These are phyloP conservation scores for Macrocentrus cingulum DNA, from an alignment of 1,140 invertebrate genomes.

Conservation along the genomic window DNA sequence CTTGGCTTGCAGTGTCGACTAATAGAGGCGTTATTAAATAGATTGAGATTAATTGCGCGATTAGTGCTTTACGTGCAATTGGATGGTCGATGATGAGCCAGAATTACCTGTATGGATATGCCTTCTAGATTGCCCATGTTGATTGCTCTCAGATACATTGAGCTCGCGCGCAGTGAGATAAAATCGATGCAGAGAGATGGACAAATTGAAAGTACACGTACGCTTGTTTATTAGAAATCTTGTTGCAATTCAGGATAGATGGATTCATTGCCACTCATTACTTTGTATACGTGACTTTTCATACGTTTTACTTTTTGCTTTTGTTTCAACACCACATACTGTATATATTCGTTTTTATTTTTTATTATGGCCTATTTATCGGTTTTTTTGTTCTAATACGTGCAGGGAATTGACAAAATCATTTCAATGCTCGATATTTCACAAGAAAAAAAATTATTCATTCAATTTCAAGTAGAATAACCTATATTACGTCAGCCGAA, in stretches of 20 bases:
- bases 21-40: constrained; percentile 57
- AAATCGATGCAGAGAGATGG: constrained; percentile 8
- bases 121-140: constrained; percentile 4
- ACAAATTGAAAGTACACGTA: constrained; percentile 28
- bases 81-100: constrained; percentile 32
- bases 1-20: constrained; percentile 19
- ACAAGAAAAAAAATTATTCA: too few species aligned
- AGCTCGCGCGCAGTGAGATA: constrained; percentile 9
- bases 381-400: too few species aligned
- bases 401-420: too few species aligned
- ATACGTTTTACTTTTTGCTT: too few species aligned
- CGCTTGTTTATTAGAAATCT: constrained; percentile 26
- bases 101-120: background rate
- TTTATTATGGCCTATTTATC: too few species aligned
- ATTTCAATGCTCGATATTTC: too few species aligned
- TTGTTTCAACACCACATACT: too few species aligned
- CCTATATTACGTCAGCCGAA: too few species aligned
- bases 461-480: too few species aligned
- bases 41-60: constrained; percentile 56
- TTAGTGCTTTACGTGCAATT: constrained; percentile 51
- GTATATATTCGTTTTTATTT: too few species aligned
- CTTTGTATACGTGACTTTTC: constrained; percentile 20
- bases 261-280: constrained; percentile 26
- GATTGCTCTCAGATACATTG: background rate
- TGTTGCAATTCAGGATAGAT: constrained; percentile 20